Percentiles rank a stretch among this genome's conserved stretches.
Conservation (phyloP, 2,888 invertebrate species). For the Phortica magna region DNA sequence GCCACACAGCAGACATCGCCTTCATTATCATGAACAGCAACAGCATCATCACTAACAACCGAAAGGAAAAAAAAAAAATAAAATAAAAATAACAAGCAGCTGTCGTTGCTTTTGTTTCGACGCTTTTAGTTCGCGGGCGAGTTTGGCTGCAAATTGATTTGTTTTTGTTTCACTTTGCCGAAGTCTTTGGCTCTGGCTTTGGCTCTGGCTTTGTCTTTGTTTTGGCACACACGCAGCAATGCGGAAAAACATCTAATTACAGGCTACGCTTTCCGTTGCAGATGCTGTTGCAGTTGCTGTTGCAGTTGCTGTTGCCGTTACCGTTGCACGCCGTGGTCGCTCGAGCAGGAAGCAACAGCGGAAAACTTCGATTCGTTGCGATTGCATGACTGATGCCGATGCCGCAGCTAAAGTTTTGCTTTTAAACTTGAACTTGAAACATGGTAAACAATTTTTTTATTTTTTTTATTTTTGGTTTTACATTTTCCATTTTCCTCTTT, state of each 20-base stretch:
- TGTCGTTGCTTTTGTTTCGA: background rate
- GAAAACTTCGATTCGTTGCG: background rate
- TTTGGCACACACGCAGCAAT: constrained; percentile 16
- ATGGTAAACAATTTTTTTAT: constrained; percentile 42
- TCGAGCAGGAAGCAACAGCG: constrained; percentile 5
- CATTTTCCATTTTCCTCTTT: constrained; percentile 32
- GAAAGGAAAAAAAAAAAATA: too few species aligned
- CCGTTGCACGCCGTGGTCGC: background rate
- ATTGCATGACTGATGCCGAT: background rate
- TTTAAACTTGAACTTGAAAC: constrained; percentile 67
- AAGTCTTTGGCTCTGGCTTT: background rate
- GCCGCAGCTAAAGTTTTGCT: background rate
- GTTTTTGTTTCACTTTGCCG: background rate
- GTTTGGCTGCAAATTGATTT: background rate
- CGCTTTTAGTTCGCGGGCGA: background rate
- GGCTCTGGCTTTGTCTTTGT: background rate
- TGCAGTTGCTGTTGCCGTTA: background rate
- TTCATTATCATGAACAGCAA: background rate
- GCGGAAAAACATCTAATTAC: constrained; percentile 29
- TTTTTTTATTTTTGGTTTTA: too few species aligned
- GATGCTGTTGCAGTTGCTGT: background rate
- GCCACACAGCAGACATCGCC: background rate
- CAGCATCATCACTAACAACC: too few species aligned
- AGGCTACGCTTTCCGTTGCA: background rate
- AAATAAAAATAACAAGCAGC: background rate